These are phyloP conservation scores for Drosophila flavopinicola DNA, from an alignment of 2,888 invertebrate species.

Conservation along the genomic window DNA sequence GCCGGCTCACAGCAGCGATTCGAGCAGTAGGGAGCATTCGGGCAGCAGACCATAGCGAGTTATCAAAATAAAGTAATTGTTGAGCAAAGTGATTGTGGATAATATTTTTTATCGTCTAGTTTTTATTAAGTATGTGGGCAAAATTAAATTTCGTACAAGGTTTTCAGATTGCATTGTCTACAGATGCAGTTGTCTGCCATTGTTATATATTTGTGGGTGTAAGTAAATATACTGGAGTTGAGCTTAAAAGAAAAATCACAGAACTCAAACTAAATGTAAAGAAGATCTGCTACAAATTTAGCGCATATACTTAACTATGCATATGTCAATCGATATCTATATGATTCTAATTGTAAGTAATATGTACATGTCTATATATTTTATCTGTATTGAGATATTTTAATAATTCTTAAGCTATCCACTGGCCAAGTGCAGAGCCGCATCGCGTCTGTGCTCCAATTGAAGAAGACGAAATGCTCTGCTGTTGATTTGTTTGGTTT, in stretches of 20 bases:
- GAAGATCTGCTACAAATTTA: slow-evolving; percentile 61
- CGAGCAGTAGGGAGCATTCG: slow-evolving; percentile 16
- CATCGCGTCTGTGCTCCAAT: neutral
- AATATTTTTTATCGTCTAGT: slow-evolving; percentile 32
- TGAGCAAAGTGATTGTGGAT: slow-evolving; percentile 24
- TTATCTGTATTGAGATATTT: slow-evolving; percentile 53
- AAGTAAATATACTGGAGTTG: slow-evolving; percentile 45
- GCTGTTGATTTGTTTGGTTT: neutral
- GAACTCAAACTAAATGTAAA: slow-evolving; percentile 73
- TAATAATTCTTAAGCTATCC: slow-evolving; percentile 37
- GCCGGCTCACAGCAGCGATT: slow-evolving; percentile 54
- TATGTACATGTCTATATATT: slow-evolving; percentile 60
- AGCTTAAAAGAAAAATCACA: slow-evolving; percentile 78
- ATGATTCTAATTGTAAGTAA: slow-evolving; percentile 57
- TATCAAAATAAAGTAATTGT: slow-evolving; percentile 46
- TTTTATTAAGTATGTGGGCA: slow-evolving; percentile 44
- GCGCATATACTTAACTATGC: slow-evolving; percentile 11
- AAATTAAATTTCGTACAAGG: slow-evolving; percentile 40
- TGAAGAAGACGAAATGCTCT: slow-evolving; percentile 20
- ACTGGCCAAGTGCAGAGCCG: slow-evolving; percentile 2
- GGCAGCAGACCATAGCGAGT: slow-evolving; percentile 22
- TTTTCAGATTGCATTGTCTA: slow-evolving; percentile 42
- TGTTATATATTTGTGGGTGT: neutral
- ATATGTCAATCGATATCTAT: slow-evolving; percentile 35
- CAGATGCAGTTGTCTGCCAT: slow-evolving; percentile 8